These are phyloP conservation scores for Enteromius fasciolatus DNA, from an alignment of 2,797 vertebrate genomes.

Conservation along the genomic window DNA sequence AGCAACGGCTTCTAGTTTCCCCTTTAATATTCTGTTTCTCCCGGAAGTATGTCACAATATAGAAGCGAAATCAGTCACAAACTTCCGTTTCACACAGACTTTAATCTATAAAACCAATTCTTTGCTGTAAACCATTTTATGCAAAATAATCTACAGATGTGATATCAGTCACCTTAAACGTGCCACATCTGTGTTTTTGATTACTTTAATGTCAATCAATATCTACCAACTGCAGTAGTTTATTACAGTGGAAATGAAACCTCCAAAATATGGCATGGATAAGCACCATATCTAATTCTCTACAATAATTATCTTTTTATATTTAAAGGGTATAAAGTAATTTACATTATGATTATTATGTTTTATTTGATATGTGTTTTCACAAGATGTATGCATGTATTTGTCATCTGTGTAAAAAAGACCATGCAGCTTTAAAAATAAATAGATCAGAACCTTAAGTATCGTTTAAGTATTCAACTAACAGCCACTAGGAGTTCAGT, in stretches of 20 bases:
- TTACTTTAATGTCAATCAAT: neutral
- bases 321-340: neutral
- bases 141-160: too few species aligned
- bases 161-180: too few species aligned
- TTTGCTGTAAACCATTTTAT: neutral
- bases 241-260: neutral
- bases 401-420: neutral
- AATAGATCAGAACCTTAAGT: neutral
- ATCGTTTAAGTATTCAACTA: neutral
- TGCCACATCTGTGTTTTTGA: neutral
- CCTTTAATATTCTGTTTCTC: too few species aligned
- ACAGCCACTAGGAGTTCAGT: neutral
- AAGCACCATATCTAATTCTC: neutral
- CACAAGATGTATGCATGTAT: neutral
- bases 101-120: neutral
- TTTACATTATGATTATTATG: neutral
- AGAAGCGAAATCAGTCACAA: too few species aligned
- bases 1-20: too few species aligned
- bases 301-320: neutral
- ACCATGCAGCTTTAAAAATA: neutral
- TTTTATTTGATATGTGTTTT: neutral
- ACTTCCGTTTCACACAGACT: too few species aligned
- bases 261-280: neutral
- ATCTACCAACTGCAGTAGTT: neutral
- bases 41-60: too few species aligned